A percentile compares a stretch with the other conserved stretches of the same genome.
Evolutionary conservation across 2,888 invertebrate genomes (phyloP).

Genomic region (Tortricodes alternella): DNA sequence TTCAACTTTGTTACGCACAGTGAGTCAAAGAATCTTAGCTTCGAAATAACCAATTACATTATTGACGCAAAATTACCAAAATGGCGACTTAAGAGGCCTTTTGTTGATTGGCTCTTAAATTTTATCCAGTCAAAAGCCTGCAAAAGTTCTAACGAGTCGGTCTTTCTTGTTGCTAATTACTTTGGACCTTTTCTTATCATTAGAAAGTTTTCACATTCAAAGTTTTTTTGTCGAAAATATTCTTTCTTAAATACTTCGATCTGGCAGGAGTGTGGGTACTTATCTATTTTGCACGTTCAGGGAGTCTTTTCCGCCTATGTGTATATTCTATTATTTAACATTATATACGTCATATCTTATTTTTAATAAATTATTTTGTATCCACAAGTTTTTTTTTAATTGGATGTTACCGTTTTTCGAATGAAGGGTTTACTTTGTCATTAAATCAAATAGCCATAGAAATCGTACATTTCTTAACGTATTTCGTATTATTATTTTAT

Average conservation of each 20-base stretch:
- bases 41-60: background rate
- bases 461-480: no score
- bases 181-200: slow-evolving; percentile 38
- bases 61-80: background rate
- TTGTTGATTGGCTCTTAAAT: slow-evolving; percentile 41
- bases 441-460: no score
- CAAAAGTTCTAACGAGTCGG: slow-evolving; percentile 36
- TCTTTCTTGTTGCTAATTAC: slow-evolving; percentile 39
- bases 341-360: no score
- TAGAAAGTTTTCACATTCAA: slow-evolving; percentile 35
- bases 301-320: background rate
- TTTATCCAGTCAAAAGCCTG: slow-evolving; percentile 39
- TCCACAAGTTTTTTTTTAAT: no score
- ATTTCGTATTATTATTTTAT: no score
- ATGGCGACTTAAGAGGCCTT: background rate
- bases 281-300: background rate
- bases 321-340: background rate
- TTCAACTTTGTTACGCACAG: no score
- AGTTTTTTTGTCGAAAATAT: slow-evolving; percentile 29
- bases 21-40: background rate
- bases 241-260: slow-evolving; percentile 24
- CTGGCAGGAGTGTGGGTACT: background rate
- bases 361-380: no score
- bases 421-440: no score
- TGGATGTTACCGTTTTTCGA: no score